Base-by-base conservation (phyloP, 2,888 invertebrate genomes). In the Myopa testacea region DNA sequence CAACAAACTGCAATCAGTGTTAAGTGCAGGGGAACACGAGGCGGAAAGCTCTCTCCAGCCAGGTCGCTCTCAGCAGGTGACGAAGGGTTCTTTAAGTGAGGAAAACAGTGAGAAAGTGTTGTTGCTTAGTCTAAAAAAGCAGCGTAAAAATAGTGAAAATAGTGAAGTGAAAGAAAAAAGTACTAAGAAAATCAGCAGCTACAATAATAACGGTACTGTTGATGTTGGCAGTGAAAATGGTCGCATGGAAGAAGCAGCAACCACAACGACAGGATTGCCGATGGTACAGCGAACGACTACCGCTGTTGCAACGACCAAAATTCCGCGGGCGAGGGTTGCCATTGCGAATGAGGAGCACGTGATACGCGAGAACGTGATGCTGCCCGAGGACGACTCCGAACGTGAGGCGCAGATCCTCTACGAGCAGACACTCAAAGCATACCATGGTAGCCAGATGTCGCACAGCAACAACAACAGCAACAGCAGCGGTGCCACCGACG, bases 401-500 rank as follows among this genome's bases (percentile, higher is more conserved):
- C 85, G 86, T 8, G 90, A 90, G 81, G 89, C 89, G 0, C 87
- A 87, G 81, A 84, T 87, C 73, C 82, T 90, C 1, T 89, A 90
- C 81, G 88, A 89, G 80, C 87, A 89, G 80, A 85, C 89, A 5
- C 80, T 90, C 52, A 84, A 85, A 78, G 89, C 89, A 77, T 88
- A 88, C 80, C 88, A 88, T 79, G 58, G 45, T 50, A 40, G 69
- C 58, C 40, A 63, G n/a, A 38, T 55, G 12, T 14, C 77, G 14
- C 2, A 63, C 78, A 7, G 75, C 79, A 52, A 75, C 75, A 65
- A 68, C 80, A 26, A 52, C 68, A 12, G 75, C 68, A 52, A 73
- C 34, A 14, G 63, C 34, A 38, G 68, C 55, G n/a, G 60, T 19
- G 45, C 7, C 52, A 52, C n/a, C 16, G 6, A 50, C 5, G 37